A percentile compares a stretch with the other conserved stretches of the same genome.
Evolutionary conservation across 37 sponge, comb jelly and placozoan genomes (phyloP).

Genomic region (Corticium candelabrum): DNA sequence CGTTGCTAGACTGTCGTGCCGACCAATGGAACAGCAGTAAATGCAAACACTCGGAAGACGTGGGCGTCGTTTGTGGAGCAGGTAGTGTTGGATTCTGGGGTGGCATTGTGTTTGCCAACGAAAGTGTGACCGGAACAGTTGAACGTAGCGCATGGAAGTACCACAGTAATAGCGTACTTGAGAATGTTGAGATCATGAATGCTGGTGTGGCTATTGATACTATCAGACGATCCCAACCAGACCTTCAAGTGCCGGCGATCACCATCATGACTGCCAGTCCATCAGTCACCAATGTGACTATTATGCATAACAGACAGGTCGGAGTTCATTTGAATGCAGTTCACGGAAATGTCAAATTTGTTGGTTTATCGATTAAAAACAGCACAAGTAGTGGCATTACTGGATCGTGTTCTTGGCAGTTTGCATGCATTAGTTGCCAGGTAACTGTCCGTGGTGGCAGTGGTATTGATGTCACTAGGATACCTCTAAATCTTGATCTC

Average conservation of each 20-base stretch:
- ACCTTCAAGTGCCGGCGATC: background rate
- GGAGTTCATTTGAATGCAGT: background rate
- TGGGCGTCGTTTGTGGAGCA: background rate
- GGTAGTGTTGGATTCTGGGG: background rate
- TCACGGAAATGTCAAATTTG: background rate
- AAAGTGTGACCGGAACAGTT: background rate
- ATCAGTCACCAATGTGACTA: background rate
- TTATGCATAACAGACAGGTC: background rate
- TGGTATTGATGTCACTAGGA: background rate
- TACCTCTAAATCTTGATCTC: background rate
- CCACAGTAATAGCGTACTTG: background rate
- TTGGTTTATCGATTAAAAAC: background rate
- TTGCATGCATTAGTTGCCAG: background rate
- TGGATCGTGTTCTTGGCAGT: background rate
- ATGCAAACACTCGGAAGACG: background rate
- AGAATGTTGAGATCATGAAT: background rate
- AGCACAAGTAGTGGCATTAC: background rate
- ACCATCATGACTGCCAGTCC: background rate
- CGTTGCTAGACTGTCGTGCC: background rate
- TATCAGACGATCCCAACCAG: background rate
- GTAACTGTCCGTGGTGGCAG: background rate
- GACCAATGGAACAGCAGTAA: background rate
- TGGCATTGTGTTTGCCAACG: background rate
- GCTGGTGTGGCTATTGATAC: background rate
- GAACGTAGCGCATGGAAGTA: background rate